A percentile compares a stretch with the other conserved stretches of the same genome.
phyloP scores from a whole-genome alignment of 1,140 invertebrate genomes.

The Oncopodura yosiiana region DNA sequence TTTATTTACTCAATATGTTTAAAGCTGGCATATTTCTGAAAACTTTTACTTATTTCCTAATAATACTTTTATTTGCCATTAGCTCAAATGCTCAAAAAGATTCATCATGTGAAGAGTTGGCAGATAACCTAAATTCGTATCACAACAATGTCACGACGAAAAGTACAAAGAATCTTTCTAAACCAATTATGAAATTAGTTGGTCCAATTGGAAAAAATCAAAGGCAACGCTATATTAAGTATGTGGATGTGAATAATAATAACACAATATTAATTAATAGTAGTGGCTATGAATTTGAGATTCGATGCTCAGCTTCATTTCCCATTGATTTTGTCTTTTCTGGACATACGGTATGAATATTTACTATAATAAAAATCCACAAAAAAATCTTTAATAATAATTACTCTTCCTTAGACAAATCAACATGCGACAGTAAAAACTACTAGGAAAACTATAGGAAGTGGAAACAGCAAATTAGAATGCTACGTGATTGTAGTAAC shows the following conservation, averaged over 20 bases:
- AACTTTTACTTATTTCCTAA: too few species aligned
- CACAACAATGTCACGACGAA: too few species aligned
- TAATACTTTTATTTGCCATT: too few species aligned
- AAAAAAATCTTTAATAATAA: neutral
- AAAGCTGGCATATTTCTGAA: too few species aligned
- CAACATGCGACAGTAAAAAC: neutral
- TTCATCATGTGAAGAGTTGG: too few species aligned
- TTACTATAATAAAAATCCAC: neutral
- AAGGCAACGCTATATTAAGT: neutral
- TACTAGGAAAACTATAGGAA: neutral
- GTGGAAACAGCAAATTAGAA: neutral
- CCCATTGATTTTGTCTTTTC: slow-evolving; percentile 24
- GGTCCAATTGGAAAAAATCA: neutral
- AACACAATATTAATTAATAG: slow-evolving; percentile 13
- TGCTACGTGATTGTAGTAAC: slow-evolving; percentile 25
- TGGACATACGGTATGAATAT: slow-evolving; percentile 24
- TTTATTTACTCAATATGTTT: too few species aligned
- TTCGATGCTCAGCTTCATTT: slow-evolving; percentile 28
- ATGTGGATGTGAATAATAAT: neutral
- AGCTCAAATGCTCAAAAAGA: too few species aligned
- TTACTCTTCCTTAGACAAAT: neutral
- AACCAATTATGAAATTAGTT: neutral
- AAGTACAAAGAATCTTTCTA: neutral
- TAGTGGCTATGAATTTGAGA: slow-evolving; percentile 1
- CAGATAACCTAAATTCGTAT: too few species aligned